Conservation (phyloP, 2,113 vertebrate genomes). For the Meles meles region DNA sequence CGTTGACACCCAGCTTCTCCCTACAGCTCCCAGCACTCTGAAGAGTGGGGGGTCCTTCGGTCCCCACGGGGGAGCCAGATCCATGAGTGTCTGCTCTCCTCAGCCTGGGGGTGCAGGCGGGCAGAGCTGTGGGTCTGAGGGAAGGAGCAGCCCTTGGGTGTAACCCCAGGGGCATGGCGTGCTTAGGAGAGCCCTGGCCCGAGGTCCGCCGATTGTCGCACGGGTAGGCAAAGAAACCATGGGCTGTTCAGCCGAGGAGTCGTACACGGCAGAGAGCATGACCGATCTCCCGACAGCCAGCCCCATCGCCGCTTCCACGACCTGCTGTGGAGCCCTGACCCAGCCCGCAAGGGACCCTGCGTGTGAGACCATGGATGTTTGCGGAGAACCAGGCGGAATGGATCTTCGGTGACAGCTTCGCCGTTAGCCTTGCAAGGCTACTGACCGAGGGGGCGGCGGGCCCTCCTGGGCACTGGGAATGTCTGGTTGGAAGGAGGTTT, state of each 20-base stretch:
- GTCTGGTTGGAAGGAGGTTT: accelerated
- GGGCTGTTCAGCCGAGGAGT: accelerated
- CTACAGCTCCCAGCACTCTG: accelerated
- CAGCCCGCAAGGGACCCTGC: accelerated
- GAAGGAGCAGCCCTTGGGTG: background rate
- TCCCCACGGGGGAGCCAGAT: background rate
- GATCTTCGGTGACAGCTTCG: accelerated
- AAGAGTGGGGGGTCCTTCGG: background rate
- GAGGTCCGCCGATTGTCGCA: accelerated
- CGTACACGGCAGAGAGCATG: background rate
- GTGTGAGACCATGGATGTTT: accelerated
- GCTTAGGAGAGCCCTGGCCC: background rate
- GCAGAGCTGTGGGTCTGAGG: background rate
- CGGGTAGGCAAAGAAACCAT: accelerated
- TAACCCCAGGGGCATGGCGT: accelerated
- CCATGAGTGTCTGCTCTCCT: background rate
- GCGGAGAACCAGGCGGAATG: background rate
- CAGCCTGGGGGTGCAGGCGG: background rate
- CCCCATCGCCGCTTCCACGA: accelerated
- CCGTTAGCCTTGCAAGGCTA: accelerated
- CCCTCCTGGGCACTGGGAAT: accelerated
- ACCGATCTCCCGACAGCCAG: accelerated
- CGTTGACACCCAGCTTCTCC: background rate
- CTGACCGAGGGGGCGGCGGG: accelerated
- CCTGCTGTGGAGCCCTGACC: accelerated